Base-by-base conservation (phyloP, 64 coral and sea anemone species). In the Montipora sp. region DNA sequence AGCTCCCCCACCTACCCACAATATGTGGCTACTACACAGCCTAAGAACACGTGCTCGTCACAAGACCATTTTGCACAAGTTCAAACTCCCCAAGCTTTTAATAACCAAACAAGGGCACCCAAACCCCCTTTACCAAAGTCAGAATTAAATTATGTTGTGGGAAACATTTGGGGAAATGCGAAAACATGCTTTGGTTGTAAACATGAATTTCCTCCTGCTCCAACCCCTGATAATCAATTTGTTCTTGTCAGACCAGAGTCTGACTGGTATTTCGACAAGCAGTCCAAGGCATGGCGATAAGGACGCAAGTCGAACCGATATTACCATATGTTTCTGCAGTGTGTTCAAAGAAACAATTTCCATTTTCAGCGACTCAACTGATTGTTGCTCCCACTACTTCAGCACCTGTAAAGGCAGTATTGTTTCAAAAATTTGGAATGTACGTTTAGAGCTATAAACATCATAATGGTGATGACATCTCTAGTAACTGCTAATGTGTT, bases 171-270 rank as follows among this genome's bases (percentile, higher is more conserved):
- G 91, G 76, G 83, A 5, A 80, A 88, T 93, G 91, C 80, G 16
- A 93, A 65, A 93, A 55, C 0, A 55, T 93, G 75, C 80, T 83
- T 69, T 81, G 83, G 83, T 15, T 93, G 83, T 61, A 88, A 93
- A 81, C 47, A 80, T 5, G 46, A 83, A 23, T 93, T 93, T 80
- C 83, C 53, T 23, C 84, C 91, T 74, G 83, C 91, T 16, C 19
- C 27, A 22, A 21, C 69, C 70, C 83, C 91, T 68, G 91, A 93
- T 87, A 63, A 93, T 73, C 83, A 93, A 47, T 93, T 49, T 75
- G 80, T 93, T 22, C 80, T 93, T 47, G 83, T 93, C 47, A 58
- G 83, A 89, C 23, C 23, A 23, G 23, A 23, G 23, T 23, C 23
- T 23, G 23, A 23, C 59, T 89, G 73, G 12, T 13, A 67, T 67